Evolutionary conservation across 2,797 vertebrate species (phyloP).

Genomic region (Urocyon cinereoargenteus): DNA sequence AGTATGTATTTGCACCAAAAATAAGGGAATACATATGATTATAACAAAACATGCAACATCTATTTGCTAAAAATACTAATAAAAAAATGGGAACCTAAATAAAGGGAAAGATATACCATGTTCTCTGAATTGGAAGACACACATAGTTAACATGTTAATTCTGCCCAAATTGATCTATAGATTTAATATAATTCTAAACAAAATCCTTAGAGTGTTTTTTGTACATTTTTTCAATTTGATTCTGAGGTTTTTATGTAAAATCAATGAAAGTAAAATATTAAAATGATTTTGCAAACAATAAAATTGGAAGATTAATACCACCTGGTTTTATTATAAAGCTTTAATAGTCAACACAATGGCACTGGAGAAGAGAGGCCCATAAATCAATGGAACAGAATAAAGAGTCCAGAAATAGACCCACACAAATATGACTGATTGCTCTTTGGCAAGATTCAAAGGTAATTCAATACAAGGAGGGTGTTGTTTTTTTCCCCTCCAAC

Average conservation of each 20-base stretch:
- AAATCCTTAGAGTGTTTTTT: not conserved
- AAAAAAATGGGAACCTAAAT: conserved; percentile 7
- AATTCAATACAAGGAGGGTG: not conserved
- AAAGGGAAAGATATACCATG: not conserved
- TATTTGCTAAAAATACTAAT: not conserved
- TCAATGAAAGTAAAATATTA: not conserved
- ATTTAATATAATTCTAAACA: not conserved
- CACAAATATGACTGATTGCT: not conserved
- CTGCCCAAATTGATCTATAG: not conserved
- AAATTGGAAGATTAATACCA: not conserved
- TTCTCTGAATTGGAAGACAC: not conserved
- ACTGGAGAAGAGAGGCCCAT: not conserved
- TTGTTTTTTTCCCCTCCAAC: not conserved
- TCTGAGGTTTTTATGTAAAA: not conserved
- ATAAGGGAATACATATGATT: not conserved
- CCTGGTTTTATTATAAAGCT: not conserved
- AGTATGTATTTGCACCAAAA: not conserved
- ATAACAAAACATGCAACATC: not conserved
- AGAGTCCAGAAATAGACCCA: not conserved
- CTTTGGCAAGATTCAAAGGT: not conserved
- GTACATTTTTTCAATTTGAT: not conserved
- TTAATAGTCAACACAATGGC: not conserved
- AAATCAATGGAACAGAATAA: not conserved
- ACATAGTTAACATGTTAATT: not conserved
- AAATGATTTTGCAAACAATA: not conserved